Conservation (phyloP, 2,113 vertebrate species). For the Formicarius rufipectus region DNA sequence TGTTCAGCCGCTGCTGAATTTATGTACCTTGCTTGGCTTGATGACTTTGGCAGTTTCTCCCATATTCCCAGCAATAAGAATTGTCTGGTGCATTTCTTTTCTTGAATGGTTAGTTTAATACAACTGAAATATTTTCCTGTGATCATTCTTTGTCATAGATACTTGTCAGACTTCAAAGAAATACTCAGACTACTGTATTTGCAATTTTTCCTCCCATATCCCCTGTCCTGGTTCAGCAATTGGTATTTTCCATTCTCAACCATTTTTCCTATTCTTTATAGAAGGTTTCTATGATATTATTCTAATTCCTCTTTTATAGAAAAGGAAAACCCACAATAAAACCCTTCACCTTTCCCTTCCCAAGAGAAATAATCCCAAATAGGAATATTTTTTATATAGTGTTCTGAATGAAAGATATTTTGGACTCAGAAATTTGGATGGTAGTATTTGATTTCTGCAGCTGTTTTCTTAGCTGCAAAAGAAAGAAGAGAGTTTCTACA, state of each 20-base stretch:
- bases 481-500: background rate
- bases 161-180: slow-evolving; percentile 24
- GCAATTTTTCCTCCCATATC: background rate
- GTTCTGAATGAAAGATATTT: background rate
- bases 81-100: slow-evolving; percentile 32
- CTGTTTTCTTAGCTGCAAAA: background rate
- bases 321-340: background rate
- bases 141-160: background rate
- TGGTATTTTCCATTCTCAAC: slow-evolving; percentile 10
- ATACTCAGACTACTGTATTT: background rate
- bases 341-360: background rate
- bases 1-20: background rate
- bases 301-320: background rate
- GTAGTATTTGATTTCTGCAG: background rate
- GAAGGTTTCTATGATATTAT: background rate
- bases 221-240: background rate
- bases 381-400: background rate
- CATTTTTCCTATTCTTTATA: slow-evolving; percentile 10
- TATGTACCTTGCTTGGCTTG: background rate
- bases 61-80: slow-evolving; percentile 11
- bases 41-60: slow-evolving; percentile 40
- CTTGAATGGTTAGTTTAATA: background rate
- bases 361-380: slow-evolving; percentile 10
- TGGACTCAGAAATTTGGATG: background rate
- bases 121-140: background rate